Percentiles rank a stretch among this genome's conserved stretches.
phyloP scores from a whole-genome alignment of 1,140 invertebrate genomes.

The Contarinia nasturtii region DNA sequence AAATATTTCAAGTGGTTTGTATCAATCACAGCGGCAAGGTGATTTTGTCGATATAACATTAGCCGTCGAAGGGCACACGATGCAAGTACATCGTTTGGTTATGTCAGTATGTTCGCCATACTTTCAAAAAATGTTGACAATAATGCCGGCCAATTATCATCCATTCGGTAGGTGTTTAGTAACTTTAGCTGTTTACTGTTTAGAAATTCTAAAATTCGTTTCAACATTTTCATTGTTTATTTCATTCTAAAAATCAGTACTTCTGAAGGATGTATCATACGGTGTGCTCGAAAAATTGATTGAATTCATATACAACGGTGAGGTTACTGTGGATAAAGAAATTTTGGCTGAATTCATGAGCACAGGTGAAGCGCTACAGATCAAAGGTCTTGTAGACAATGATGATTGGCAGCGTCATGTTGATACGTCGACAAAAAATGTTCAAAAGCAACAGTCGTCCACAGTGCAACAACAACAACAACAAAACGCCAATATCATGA shows the following conservation, averaged over 20 bases:
- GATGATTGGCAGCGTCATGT: no score
- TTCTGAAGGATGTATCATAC: constrained; percentile 65
- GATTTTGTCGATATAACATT: constrained; percentile 65
- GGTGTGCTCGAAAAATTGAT: constrained; percentile 54
- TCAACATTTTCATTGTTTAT: not conserved
- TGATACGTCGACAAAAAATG: no score
- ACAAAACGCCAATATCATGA: no score
- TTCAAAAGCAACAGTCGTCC: no score
- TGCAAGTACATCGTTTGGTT: constrained; percentile 65
- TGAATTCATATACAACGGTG: constrained; percentile 73
- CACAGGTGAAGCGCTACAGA: constrained; percentile 65
- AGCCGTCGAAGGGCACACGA: constrained; percentile 55
- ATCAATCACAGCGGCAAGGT: constrained; percentile 50
- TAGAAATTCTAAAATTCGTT: not conserved
- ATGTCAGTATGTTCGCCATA: constrained; percentile 71
- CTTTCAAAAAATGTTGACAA: constrained; percentile 61
- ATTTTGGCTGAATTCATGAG: constrained; percentile 64
- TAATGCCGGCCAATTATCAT: constrained; percentile 38
- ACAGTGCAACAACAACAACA: no score
- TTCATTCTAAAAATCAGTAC: constrained; percentile 29
- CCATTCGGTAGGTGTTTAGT: constrained; percentile 28
- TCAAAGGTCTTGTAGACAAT: constrained; percentile 51
- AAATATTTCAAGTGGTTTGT: constrained; percentile 51
- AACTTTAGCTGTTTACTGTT: not conserved
- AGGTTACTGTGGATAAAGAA: constrained; percentile 69